Conservation (phyloP, 1,140 invertebrate species). For the Diuraphis noxia region DNA sequence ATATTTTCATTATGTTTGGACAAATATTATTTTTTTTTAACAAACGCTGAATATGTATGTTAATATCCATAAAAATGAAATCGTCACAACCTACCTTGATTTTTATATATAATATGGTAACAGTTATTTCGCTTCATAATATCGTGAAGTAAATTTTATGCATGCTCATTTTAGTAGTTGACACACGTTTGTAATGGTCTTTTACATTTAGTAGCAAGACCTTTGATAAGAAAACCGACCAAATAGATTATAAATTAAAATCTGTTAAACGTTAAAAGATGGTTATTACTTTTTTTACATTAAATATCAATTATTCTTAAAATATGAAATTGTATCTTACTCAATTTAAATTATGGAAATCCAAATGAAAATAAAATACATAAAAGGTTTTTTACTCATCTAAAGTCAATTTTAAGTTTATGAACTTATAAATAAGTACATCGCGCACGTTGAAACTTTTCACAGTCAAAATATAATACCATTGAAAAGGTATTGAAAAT, state of each 20-base stretch:
- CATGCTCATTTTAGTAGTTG: neutral
- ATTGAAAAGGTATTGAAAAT: conserved; percentile 1
- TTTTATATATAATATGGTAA: neutral
- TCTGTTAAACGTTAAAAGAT: neutral
- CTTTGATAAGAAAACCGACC: neutral
- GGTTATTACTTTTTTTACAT: neutral
- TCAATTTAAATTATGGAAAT: conserved; percentile 23
- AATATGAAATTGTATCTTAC: neutral
- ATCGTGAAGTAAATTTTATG: neutral
- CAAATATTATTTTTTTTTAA: neutral
- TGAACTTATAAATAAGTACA: conserved; percentile 39
- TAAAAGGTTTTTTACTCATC: neutral
- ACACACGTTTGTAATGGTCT: neutral
- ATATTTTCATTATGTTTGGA: neutral
- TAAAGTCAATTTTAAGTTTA: conserved; percentile 41
- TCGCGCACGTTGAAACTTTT: neutral
- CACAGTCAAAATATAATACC: neutral
- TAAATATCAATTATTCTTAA: conserved; percentile 12
- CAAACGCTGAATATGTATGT: neutral
- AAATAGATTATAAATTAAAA: neutral
- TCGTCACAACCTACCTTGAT: no score
- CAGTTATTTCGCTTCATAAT: neutral
- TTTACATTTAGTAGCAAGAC: neutral
- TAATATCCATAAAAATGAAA: neutral
- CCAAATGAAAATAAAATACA: neutral